phyloP scores from a whole-genome alignment of 2,888 invertebrate species.

The Apotomis capreana region DNA sequence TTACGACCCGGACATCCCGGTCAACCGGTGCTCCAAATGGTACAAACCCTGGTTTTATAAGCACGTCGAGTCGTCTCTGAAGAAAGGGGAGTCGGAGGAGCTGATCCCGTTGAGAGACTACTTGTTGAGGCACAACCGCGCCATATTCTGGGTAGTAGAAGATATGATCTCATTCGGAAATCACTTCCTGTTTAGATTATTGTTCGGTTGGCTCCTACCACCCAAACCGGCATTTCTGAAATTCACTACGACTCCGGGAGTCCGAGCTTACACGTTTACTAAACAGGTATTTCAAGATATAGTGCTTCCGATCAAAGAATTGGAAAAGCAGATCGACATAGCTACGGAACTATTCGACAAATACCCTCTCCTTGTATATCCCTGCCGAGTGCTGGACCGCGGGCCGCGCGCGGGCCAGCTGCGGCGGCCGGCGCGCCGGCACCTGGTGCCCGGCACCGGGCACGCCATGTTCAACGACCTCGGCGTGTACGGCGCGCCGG shows the following conservation, averaged over 20 bases:
- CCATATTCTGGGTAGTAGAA: conserved; percentile 89
- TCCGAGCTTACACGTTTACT: conserved; percentile 87
- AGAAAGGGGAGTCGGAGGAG: conserved; percentile 80
- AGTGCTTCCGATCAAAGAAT: conserved; percentile 85
- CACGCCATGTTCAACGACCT: conserved; percentile 89
- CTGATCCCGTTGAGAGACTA: conserved; percentile 86
- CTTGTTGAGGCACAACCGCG: conserved; percentile 85
- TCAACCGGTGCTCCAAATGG: conserved; percentile 85
- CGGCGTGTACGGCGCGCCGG: conserved; percentile 88
- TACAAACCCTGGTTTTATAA: conserved; percentile 90
- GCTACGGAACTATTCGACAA: conserved; percentile 85
- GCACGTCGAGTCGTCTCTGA: conserved; percentile 84
- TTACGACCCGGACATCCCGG: conserved; percentile 73
- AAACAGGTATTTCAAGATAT: conserved; percentile 89
- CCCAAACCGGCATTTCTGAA: conserved; percentile 89
- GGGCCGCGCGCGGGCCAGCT: conserved; percentile 84
- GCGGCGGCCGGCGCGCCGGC: conserved; percentile 79
- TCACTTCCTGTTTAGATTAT: conserved; percentile 82
- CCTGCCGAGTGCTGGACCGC: conserved; percentile 86
- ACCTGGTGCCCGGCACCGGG: conserved; percentile 85
- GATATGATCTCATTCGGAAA: conserved; percentile 89
- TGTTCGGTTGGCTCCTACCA: conserved; percentile 87
- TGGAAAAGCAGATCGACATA: conserved; percentile 85
- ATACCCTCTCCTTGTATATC: conserved; percentile 87
- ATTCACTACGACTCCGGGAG: conserved; percentile 87